phyloP scores from a whole-genome alignment of 2,113 vertebrate species.

The Isurus oxyrinchus region DNA sequence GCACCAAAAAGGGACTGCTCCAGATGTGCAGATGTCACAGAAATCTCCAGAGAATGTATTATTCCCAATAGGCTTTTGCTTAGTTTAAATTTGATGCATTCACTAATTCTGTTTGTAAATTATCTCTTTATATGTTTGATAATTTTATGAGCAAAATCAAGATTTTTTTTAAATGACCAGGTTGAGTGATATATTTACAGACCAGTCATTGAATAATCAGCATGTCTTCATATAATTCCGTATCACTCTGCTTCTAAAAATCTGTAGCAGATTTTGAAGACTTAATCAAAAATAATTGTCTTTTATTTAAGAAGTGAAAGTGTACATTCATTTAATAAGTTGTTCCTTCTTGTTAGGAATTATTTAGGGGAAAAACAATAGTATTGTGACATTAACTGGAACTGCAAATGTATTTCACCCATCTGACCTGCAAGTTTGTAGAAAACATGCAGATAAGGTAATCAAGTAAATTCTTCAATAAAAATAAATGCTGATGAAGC shows the following conservation, averaged over 20 bases:
- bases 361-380: not conserved
- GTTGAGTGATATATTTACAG: not conserved
- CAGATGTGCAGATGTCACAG: slow-evolving; percentile 58
- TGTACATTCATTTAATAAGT: not conserved
- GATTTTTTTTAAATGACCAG: not conserved
- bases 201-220: not conserved
- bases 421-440: not conserved
- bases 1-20: slow-evolving; percentile 43
- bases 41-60: slow-evolving; percentile 48
- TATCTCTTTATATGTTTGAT: slow-evolving; percentile 38
- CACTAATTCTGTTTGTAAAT: slow-evolving; percentile 75
- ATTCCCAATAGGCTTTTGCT: slow-evolving; percentile 47
- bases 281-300: not conserved
- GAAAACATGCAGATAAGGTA: not conserved
- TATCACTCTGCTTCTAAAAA: not conserved
- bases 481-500: not conserved
- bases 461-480: not conserved
- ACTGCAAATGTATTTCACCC: not conserved
- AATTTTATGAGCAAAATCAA: not conserved
- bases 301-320: not conserved
- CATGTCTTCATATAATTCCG: not conserved
- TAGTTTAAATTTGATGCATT: slow-evolving; percentile 66
- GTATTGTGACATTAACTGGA: slow-evolving; percentile 1
- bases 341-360: slow-evolving; percentile 2
- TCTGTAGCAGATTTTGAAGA: not conserved